Percentiles rank a stretch among this genome's conserved stretches.
Evolutionary conservation across 2,113 vertebrate genomes (phyloP).

Genomic region (Calidris pygmaea): DNA sequence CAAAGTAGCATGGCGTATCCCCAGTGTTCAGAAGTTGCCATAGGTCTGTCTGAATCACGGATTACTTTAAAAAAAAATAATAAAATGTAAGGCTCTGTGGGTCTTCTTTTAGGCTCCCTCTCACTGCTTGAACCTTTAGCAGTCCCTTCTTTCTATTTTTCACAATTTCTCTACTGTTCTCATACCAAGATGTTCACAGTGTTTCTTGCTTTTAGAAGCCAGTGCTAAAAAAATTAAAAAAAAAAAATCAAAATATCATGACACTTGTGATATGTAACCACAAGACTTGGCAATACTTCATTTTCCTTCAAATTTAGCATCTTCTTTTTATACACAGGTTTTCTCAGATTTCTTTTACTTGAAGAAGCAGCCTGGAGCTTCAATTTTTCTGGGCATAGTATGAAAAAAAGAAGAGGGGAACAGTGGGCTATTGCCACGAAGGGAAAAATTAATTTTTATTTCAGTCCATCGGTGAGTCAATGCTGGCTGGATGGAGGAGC

Average conservation of each 20-base stretch:
- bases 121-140: slow-evolving; percentile 8
- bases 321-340: not conserved
- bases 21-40: not conserved
- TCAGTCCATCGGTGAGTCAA: not conserved
- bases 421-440: not conserved
- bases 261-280: slow-evolving; percentile 6
- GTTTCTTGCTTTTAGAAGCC: slow-evolving; percentile 9
- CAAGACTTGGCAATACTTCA: slow-evolving; percentile 28
- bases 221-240: slow-evolving; percentile 27
- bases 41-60: not conserved
- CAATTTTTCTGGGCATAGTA: not conserved
- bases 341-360: slow-evolving; percentile 17
- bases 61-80: not conserved
- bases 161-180: not conserved
- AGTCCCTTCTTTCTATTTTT: not conserved
- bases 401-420: not conserved
- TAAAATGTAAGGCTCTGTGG: not conserved
- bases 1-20: not conserved
- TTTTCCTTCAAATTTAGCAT: slow-evolving; percentile 10
- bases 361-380: not conserved
- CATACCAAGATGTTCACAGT: not conserved
- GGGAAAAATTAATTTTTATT: not conserved
- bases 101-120: not conserved
- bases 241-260: slow-evolving; percentile 3
- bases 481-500: not conserved